Percentiles rank a stretch among this genome's conserved stretches.
phyloP scores from a whole-genome alignment of 2,888 invertebrate species.

The Ernsta delagoae region DNA sequence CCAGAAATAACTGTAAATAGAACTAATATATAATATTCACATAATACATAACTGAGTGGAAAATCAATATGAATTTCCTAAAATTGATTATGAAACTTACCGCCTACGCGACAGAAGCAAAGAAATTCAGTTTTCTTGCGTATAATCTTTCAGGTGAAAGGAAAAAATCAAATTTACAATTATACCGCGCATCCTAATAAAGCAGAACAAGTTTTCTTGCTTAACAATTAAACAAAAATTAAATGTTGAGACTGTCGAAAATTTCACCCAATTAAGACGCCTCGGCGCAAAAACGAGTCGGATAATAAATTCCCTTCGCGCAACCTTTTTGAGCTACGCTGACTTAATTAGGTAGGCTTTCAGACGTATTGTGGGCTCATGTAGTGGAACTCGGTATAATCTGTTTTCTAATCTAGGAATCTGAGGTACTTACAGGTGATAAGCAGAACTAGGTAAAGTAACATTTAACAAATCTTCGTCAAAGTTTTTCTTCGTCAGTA shows the following conservation, averaged over 20 bases:
- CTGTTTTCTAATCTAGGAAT: background rate
- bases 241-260: slow-evolving; percentile 21
- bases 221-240: slow-evolving; percentile 12
- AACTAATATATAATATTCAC: too few species aligned
- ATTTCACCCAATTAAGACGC: slow-evolving; percentile 26
- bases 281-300: slow-evolving; percentile 20
- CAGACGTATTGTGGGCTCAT: background rate
- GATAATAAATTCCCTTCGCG: slow-evolving; percentile 25
- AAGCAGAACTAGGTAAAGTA: background rate
- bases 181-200: background rate
- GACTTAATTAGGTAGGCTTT: slow-evolving; percentile 27
- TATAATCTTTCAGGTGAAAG: background rate
- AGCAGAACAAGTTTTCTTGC: background rate
- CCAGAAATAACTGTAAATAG: too few species aligned
- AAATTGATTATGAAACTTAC: too few species aligned
- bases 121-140: background rate
- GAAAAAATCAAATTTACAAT: background rate
- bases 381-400: slow-evolving; percentile 3
- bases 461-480: background rate
- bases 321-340: slow-evolving; percentile 20
- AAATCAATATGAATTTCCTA: too few species aligned
- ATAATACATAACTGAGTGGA: too few species aligned
- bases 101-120: too few species aligned
- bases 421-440: background rate
- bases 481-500: too few species aligned